Percentiles rank a stretch among this genome's conserved stretches.
Conservation (phyloP, 2,113 vertebrate genomes). For the Sterrhoptilus dennistouni region DNA sequence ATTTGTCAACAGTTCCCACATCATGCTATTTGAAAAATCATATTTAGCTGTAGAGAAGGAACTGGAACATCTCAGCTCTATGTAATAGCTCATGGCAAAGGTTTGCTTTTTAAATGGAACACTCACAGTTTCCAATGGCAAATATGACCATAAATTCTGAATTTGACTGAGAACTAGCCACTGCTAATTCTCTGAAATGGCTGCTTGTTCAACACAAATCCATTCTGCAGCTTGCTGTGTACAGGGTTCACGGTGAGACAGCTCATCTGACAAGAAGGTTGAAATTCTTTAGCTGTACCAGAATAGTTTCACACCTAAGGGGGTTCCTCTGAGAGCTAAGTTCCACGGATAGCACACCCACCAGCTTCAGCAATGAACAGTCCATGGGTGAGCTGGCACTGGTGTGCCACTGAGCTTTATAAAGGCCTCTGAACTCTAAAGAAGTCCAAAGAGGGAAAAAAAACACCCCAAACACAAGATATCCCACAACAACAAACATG, state of each 20-base stretch:
- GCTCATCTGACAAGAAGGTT: not conserved
- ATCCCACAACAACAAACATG: not conserved
- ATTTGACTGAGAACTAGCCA: not conserved
- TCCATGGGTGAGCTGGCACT: not conserved
- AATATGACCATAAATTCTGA: not conserved
- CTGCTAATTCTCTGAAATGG: not conserved
- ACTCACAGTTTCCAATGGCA: not conserved
- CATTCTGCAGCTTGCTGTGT: not conserved
- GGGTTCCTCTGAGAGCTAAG: not conserved
- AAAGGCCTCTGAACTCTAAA: not conserved
- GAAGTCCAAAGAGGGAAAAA: not conserved
- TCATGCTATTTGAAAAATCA: not conserved
- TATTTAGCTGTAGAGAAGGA: not conserved
- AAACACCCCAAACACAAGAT: not conserved
- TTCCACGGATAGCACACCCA: not conserved
- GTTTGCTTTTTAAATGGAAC: conserved; percentile 10
- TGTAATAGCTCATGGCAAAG: not conserved
- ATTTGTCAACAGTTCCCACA: conserved; percentile 13
- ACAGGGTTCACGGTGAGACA: not conserved
- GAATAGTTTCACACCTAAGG: not conserved
- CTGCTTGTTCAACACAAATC: not conserved
- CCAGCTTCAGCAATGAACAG: not conserved
- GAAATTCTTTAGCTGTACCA: not conserved
- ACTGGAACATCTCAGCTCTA: not conserved
- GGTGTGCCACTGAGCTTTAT: not conserved